Percentiles rank a stretch among this genome's conserved stretches.
These are phyloP conservation scores for Molossus molossus DNA, from an alignment of 2,797 vertebrate genomes.

Conservation along the genomic window DNA sequence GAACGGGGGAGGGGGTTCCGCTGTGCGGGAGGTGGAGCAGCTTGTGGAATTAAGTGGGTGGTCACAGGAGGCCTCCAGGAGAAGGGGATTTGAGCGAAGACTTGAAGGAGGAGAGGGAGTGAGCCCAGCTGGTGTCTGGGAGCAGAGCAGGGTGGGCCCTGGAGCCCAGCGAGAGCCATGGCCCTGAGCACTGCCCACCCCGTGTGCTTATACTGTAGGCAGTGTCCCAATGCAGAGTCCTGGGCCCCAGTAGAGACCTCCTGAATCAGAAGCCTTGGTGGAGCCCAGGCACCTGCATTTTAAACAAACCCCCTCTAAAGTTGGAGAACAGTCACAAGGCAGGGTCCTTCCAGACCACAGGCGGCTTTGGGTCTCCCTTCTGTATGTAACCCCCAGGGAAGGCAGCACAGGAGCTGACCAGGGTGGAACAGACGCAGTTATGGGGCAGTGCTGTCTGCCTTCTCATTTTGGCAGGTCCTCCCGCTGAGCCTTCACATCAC, in stretches of 20 bases:
- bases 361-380: background rate
- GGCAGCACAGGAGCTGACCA: background rate
- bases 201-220: too few species aligned
- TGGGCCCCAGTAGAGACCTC: background rate
- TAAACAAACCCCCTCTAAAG: background rate
- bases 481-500: background rate
- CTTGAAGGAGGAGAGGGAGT: background rate
- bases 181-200: background rate
- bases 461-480: background rate
- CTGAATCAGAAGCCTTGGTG: background rate
- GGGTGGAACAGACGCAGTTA: too few species aligned
- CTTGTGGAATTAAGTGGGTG: background rate
- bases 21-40: rapidly evolving
- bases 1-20: too few species aligned
- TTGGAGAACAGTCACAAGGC: background rate
- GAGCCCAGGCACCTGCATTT: background rate
- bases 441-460: background rate
- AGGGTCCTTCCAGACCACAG: background rate
- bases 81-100: background rate
- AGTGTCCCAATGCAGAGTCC: background rate
- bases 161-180: background rate
- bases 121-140: background rate
- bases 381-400: background rate
- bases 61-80: background rate
- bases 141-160: background rate